These are phyloP conservation scores for Temnothorax curvispinosus DNA, from an alignment of 1,140 invertebrate genomes.

Conservation along the genomic window DNA sequence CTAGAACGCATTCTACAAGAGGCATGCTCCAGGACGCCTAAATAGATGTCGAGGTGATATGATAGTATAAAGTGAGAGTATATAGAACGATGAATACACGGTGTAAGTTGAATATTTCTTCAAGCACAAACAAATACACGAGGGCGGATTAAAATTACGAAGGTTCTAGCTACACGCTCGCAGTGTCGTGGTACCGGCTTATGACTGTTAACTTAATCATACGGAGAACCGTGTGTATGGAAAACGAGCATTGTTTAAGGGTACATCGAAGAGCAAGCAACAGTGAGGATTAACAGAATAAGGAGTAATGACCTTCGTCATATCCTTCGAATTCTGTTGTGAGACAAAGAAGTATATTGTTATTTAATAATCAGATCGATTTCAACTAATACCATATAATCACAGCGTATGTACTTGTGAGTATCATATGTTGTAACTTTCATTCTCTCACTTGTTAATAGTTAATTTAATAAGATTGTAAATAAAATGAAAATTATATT, in stretches of 20 bases:
- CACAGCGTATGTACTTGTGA: background rate
- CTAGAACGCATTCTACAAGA: constrained; percentile 65
- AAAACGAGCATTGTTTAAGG: constrained; percentile 47
- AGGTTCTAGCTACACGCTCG: constrained; percentile 51
- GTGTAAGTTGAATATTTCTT: constrained; percentile 17
- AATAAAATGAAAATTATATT: background rate
- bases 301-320: constrained; percentile 84
- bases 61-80: constrained; percentile 8
- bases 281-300: constrained; percentile 74
- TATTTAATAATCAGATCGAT: constrained; percentile 42
- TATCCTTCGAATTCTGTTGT: constrained; percentile 84
- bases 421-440: background rate
- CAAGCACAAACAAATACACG: constrained; percentile 14
- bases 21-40: constrained; percentile 64
- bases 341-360: constrained; percentile 77
- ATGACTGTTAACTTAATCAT: constrained; percentile 22
- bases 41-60: constrained; percentile 10
- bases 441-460: background rate
- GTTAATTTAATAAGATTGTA: background rate
- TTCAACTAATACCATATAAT: constrained; percentile 25
- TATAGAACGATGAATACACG: constrained; percentile 6
- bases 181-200: constrained; percentile 23
- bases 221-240: background rate
- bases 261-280: constrained; percentile 75
- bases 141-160: constrained; percentile 26